phyloP scores from a whole-genome alignment of 1,140 invertebrate species.

The Zaprionus tsacasi region DNA sequence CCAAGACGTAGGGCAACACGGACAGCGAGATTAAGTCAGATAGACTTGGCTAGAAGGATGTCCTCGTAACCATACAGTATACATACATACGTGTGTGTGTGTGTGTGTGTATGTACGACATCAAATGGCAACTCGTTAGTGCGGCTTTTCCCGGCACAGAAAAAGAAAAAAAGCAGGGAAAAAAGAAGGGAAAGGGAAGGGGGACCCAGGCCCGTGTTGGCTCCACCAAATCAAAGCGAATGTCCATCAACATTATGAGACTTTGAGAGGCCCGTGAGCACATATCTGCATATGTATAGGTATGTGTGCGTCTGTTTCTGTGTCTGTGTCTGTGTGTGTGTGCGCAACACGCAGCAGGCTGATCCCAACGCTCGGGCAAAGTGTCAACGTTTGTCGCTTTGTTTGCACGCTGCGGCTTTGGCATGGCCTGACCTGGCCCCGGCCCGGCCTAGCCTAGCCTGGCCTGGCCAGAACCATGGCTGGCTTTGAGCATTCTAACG shows the following conservation, averaged over 20 bases:
- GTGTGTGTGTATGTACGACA: constrained; percentile 52
- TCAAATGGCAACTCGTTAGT: constrained; percentile 77
- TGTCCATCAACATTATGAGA: constrained; percentile 80
- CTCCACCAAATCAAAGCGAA: constrained; percentile 71
- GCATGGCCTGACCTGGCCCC: constrained; percentile 38
- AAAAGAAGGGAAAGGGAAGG: not conserved
- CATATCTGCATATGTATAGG: not conserved
- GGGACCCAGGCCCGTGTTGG: not conserved
- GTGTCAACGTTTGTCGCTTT: constrained; percentile 73
- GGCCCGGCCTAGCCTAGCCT: constrained; percentile 9
- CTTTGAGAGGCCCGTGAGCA: constrained; percentile 43
- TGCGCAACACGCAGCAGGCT: not conserved
- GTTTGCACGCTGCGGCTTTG: constrained; percentile 60
- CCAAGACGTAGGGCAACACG: constrained; percentile 14
- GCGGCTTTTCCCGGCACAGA: constrained; percentile 52
- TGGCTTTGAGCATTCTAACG: constrained; percentile 64
- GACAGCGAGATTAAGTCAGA: constrained; percentile 43
- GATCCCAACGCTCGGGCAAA: constrained; percentile 44
- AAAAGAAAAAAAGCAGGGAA: constrained; percentile 50
- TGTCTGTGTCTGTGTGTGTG: not conserved
- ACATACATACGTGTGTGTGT: not conserved
- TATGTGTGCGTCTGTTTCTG: not conserved
- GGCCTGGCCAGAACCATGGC: constrained; percentile 39
- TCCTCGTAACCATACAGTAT: constrained; percentile 53
- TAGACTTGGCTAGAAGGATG: constrained; percentile 34